These are phyloP conservation scores for Pyrrhosoma nymphula DNA, from an alignment of 2,888 invertebrate genomes.

Conservation along the genomic window DNA sequence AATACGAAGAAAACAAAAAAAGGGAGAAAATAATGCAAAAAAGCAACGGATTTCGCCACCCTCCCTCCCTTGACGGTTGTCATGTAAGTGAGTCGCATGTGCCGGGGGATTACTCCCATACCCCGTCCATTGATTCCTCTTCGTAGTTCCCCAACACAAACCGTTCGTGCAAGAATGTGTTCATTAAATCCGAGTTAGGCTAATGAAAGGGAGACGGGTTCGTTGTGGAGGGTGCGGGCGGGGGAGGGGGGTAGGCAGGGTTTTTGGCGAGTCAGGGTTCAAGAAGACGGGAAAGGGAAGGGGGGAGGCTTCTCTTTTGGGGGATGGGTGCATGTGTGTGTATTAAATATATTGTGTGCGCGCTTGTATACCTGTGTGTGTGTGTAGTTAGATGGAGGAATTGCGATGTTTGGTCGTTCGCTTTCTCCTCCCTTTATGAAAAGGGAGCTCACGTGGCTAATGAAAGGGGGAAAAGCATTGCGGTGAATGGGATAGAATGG, in stretches of 20 bases:
- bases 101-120: not conserved
- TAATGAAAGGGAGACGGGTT: slow-evolving; percentile 48
- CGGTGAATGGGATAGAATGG: not conserved
- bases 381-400: not conserved
- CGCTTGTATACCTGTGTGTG: not conserved
- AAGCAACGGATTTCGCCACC: not conserved
- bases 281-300: not conserved
- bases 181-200: slow-evolving; percentile 61
- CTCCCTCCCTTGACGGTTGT: not conserved
- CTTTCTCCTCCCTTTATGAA: slow-evolving; percentile 4
- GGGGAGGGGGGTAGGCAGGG: not conserved
- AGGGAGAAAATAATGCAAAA: not conserved
- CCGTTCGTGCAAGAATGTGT: slow-evolving; percentile 43
- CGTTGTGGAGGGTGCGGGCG: not conserved
- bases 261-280: not conserved
- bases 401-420: not conserved
- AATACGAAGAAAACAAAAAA: not conserved
- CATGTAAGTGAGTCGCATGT: not conserved
- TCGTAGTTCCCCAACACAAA: not conserved
- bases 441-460: slow-evolving; percentile 26
- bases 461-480: slow-evolving; percentile 47
- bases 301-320: not conserved
- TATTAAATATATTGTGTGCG: too few species aligned
- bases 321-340: not conserved
- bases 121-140: not conserved